Percentiles rank a stretch among this genome's conserved stretches.
Evolutionary conservation across 2,797 vertebrate species (phyloP).

Genomic region (Bryconaethiops microstoma): DNA sequence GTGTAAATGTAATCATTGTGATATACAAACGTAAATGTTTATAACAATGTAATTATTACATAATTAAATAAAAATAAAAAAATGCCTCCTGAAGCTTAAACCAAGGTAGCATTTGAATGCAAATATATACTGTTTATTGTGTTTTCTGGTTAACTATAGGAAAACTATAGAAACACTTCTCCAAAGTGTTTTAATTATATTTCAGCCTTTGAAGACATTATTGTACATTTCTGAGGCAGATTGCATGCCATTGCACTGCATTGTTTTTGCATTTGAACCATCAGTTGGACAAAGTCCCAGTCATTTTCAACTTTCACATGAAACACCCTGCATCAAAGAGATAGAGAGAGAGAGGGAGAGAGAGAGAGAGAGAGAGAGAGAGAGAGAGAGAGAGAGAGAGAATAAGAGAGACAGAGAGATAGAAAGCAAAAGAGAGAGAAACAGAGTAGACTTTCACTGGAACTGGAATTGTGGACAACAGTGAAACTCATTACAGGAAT

Average conservation of each 20-base stretch:
- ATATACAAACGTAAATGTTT: background rate
- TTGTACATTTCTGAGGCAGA: background rate
- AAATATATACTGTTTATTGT: background rate
- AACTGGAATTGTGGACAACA: conserved; percentile 13
- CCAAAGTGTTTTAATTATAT: background rate
- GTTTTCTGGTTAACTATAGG: background rate
- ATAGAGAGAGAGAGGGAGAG: background rate
- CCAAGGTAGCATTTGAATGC: background rate
- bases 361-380: background rate
- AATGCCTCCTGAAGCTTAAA: background rate
- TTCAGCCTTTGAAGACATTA: conserved; percentile 1
- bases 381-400: background rate
- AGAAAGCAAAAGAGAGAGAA: background rate
- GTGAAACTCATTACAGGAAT: conserved; percentile 37
- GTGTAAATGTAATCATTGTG: background rate
- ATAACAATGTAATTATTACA: background rate
- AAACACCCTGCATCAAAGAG: conserved; percentile 33
- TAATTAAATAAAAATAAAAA: background rate
- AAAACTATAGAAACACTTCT: background rate
- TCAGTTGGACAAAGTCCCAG: conserved; percentile 7
- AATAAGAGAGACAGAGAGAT: background rate
- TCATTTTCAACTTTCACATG: conserved; percentile 36
- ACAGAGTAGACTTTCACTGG: conserved; percentile 5
- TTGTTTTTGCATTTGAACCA: conserved; percentile 12
- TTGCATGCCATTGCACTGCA: conserved; percentile 17